Evolutionary conservation across 2,113 vertebrate genomes (phyloP).

Genomic region (Erythrocercus mccallii): DNA sequence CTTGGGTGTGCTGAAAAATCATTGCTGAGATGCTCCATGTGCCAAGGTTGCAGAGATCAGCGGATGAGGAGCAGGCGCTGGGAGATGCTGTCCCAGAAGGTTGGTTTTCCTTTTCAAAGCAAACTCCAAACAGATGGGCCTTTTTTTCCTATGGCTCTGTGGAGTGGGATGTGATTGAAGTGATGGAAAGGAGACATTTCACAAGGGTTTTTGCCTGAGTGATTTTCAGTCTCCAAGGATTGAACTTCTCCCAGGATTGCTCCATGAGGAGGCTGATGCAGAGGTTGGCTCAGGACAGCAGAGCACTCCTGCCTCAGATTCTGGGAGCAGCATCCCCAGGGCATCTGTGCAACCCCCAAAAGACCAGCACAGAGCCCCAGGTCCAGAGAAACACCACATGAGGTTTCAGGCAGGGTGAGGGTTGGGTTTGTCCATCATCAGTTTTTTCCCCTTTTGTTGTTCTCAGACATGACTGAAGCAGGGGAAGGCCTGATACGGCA

Average conservation of each 20-base stretch:
- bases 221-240: background rate
- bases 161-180: background rate
- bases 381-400: background rate
- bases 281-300: background rate
- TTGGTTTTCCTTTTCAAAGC: slow-evolving; percentile 34
- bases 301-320: background rate
- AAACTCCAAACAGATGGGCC: slow-evolving; percentile 71
- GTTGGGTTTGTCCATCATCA: background rate
- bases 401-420: background rate
- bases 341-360: fast-evolving
- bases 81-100: slow-evolving; percentile 24
- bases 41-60: slow-evolving; percentile 27
- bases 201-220: background rate
- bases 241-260: background rate
- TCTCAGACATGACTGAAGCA: background rate
- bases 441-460: background rate
- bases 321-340: background rate
- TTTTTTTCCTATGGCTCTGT: background rate
- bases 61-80: slow-evolving; percentile 33
- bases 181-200: background rate
- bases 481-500: background rate
- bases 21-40: background rate
- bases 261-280: background rate
- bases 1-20: slow-evolving; percentile 32
- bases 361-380: background rate